Base-by-base conservation (phyloP, 2,888 invertebrate species). In the Cheilosia variabilis region DNA sequence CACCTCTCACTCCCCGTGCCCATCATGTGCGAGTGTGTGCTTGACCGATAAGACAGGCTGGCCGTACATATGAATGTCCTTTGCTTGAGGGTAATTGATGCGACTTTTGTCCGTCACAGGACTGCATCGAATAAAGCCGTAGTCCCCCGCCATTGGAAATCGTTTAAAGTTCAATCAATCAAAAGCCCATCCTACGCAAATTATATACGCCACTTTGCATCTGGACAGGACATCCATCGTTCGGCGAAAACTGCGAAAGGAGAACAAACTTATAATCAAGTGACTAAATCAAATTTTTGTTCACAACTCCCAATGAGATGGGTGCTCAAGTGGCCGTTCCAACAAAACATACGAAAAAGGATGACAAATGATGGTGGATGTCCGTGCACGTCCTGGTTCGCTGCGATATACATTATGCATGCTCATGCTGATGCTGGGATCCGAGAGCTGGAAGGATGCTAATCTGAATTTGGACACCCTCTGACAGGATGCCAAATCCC, bases 151-250 rank as follows among this genome's bases (percentile, higher is more conserved):
- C 52, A 58, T 80, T 60, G 66, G 57, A 58, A 69, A 81, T 72
- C 86, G 77, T 81, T 86, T 86, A 86, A 86, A 86, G 57, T 81
- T 86, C 76, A 66, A 86, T 86, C 86, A 81, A 86, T 86, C 86
- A 86, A 76, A 76, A 60, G n/a, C 22, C 24, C 57, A 52, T 90
- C 89, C 89, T 89, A 91, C 89, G 90, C 90, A 90, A 90, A 90
- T 90, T 90, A 90, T 88, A 89, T 88, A 89, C 87, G 90, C 89
- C 89, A 88, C 88, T 89, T 78, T 78, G 87, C 80, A 86, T 86
- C 77, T 81, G 81, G 81, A 86, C 86, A 86, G 81, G 81, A 86
- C 81, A 86, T 86, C 72, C 77, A 86, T 86, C 76, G 57, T 60
- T 76, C 27, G 34, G 43, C n/a, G 41, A 37, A 50, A 71, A 52